phyloP scores from a whole-genome alignment of 2,113 vertebrate species.

The Tachuris rubrigastra region DNA sequence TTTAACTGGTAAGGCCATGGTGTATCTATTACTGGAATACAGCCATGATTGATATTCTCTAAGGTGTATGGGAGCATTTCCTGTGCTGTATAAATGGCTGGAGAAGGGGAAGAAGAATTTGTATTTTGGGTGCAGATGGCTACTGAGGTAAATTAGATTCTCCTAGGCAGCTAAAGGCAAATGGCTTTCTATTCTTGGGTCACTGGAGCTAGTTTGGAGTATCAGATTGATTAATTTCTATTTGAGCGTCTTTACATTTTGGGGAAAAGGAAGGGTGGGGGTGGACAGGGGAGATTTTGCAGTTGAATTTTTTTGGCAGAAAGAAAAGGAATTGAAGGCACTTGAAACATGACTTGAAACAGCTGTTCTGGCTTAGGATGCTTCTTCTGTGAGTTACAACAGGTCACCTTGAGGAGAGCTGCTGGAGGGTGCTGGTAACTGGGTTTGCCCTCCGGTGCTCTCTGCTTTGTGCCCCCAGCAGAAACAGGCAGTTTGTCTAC shows the following conservation, averaged over 20 bases:
- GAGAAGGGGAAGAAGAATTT: not conserved
- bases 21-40: not conserved
- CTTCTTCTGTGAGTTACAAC: not conserved
- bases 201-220: not conserved
- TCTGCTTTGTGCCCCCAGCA: not conserved
- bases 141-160: not conserved
- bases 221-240: not conserved
- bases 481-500: not conserved
- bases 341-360: fast-evolving
- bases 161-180: not conserved
- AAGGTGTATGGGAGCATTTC: not conserved
- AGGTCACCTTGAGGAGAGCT: not conserved
- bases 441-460: not conserved
- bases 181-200: not conserved
- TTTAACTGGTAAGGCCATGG: not conserved
- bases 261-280: fast-evolving
- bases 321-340: not conserved
- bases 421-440: not conserved
- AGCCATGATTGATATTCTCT: not conserved
- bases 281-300: not conserved
- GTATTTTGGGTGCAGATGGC: not conserved
- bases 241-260: not conserved
- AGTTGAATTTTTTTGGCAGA: not conserved
- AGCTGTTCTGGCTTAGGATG: not conserved
- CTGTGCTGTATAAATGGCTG: not conserved